Evolutionary conservation across 2,888 invertebrate species (phyloP).

Genomic region (Eupithecia subfuscata): DNA sequence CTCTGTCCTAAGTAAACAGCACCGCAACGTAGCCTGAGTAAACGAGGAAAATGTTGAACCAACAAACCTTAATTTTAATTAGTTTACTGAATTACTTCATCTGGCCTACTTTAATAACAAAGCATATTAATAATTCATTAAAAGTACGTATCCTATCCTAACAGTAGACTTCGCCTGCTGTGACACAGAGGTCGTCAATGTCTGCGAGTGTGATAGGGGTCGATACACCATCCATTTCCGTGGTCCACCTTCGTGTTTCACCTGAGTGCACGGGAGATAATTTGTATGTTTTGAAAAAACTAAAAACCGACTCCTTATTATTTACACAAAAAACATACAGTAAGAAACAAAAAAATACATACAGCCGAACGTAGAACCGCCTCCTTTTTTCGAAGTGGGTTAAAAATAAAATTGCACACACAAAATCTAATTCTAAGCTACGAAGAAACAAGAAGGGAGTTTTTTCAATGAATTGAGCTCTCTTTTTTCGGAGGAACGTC

Average conservation of each 20-base stretch:
- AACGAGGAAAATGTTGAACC: conserved; percentile 34
- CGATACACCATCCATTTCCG: neutral
- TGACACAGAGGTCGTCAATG: too few relatives aligned
- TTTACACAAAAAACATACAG: too few relatives aligned
- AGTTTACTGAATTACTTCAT: conserved; percentile 20
- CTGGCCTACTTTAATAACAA: neutral
- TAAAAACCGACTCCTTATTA: too few relatives aligned
- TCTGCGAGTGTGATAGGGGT: neutral
- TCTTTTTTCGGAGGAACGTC: too few relatives aligned
- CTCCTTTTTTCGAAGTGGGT: too few relatives aligned
- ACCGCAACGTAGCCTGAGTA: conserved; percentile 35
- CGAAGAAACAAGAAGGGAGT: too few relatives aligned
- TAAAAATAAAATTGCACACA: too few relatives aligned
- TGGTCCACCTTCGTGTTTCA: neutral
- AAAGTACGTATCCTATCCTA: neutral
- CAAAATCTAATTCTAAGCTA: too few relatives aligned
- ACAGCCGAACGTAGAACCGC: too few relatives aligned
- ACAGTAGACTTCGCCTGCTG: neutral
- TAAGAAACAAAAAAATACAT: too few relatives aligned
- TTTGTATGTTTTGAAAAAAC: neutral
- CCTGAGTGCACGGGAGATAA: neutral
- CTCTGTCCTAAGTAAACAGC: conserved; percentile 45
- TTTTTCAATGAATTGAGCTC: too few relatives aligned
- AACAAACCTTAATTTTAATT: conserved; percentile 35
- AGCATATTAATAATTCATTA: neutral